Percentiles rank a stretch among this genome's conserved stretches.
phyloP scores from a whole-genome alignment of 2,888 invertebrate species.

The Macropis europaea region DNA sequence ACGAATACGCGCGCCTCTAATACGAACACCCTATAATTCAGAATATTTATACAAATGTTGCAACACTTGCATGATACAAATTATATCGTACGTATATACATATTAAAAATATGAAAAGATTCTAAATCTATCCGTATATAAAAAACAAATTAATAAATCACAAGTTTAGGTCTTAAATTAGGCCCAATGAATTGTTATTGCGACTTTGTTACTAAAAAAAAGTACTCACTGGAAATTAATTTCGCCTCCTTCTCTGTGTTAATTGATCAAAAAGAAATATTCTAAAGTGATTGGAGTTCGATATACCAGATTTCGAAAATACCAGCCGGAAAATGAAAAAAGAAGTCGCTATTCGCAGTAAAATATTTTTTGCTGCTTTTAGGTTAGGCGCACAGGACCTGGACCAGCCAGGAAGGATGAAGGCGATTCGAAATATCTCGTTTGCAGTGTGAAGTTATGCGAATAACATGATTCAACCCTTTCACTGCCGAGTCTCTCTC shows the following conservation, averaged over 20 bases:
- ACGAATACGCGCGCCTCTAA: neutral
- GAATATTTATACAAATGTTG: constrained; percentile 5
- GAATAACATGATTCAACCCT: too few species aligned
- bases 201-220: neutral
- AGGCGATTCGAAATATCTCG: constrained; percentile 21
- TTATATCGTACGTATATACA: neutral
- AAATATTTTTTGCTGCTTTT: neutral
- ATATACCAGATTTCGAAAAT: neutral
- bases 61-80: neutral
- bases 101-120: constrained; percentile 24
- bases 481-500: too few species aligned
- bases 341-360: neutral
- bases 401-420: constrained; percentile 56
- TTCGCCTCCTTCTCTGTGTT: too few species aligned
- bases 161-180: constrained; percentile 8
- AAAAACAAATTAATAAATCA: too few species aligned
- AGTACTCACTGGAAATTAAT: too few species aligned
- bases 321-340: too few species aligned
- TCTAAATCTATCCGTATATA: constrained; percentile 4
- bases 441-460: neutral
- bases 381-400: constrained; percentile 28
- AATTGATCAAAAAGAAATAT: too few species aligned
- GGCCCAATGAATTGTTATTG: constrained; percentile 14
- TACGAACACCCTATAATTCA: neutral
- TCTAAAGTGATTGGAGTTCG: neutral